These are phyloP conservation scores for Spialia ferax DNA, from an alignment of 2,888 invertebrate genomes.

Conservation along the genomic window DNA sequence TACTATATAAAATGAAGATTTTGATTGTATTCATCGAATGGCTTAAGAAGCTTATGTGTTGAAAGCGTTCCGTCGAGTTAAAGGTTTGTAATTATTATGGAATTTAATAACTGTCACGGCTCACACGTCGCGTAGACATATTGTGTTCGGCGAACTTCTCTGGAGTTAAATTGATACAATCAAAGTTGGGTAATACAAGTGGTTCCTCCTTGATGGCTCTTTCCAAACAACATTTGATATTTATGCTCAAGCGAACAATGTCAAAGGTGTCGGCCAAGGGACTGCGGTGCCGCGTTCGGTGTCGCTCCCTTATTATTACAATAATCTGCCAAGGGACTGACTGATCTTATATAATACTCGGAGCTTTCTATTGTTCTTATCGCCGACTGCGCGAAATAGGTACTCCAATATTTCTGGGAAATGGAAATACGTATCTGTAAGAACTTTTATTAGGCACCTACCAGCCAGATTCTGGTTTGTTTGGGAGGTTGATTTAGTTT, in stretches of 20 bases:
- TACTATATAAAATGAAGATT: too few relatives aligned
- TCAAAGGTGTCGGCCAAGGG: constrained; percentile 41
- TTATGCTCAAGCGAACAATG: constrained; percentile 58
- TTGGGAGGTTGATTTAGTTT: too few relatives aligned
- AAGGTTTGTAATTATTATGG: constrained; percentile 14
- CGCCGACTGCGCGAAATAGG: too few relatives aligned
- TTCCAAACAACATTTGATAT: constrained; percentile 69
- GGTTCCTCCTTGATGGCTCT: constrained; percentile 58
- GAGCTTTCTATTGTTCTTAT: too few relatives aligned
- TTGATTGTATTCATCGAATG: neutral
- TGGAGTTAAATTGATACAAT: constrained; percentile 67
- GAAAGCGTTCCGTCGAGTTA: neutral
- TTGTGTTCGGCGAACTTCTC: constrained; percentile 56
- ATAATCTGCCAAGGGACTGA: too few relatives aligned
- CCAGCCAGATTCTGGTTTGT: too few relatives aligned
- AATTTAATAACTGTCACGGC: constrained; percentile 29
- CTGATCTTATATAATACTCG: too few relatives aligned
- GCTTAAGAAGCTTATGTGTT: neutral
- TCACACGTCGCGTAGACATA: constrained; percentile 47
- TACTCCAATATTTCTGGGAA: too few relatives aligned
- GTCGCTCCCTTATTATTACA: constrained; percentile 7
- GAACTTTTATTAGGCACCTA: too few relatives aligned
- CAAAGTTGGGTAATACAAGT: constrained; percentile 64
- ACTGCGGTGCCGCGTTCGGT: constrained; percentile 1
- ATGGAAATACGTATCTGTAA: too few relatives aligned